Conservation (phyloP, 35 echinoderm and acorn worm genomes). For the Apostichopus japonicus region DNA sequence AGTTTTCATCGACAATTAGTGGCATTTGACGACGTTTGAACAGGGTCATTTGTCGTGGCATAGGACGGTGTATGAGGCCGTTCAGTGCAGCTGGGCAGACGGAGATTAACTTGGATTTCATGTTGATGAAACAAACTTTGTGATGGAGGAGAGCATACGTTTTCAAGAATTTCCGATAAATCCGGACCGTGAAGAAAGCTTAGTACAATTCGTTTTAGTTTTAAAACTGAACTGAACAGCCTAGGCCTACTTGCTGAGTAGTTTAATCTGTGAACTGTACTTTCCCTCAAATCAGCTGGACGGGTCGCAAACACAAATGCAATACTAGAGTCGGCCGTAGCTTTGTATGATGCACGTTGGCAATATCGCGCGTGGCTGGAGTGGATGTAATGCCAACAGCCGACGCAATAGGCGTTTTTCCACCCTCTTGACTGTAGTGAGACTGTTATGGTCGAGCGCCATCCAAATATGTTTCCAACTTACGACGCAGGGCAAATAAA, state of each 20-base stretch:
- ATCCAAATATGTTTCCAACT: not conserved
- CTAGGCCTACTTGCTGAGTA: not conserved
- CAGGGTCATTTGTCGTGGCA: conserved; percentile 46
- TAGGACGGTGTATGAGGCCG: conserved; percentile 36
- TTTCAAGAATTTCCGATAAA: too few species aligned
- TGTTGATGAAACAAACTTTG: not conserved
- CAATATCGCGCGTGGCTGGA: not conserved
- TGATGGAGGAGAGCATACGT: not conserved
- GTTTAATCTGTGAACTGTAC: not conserved
- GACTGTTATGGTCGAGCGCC: not conserved
- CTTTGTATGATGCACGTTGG: conserved; percentile 37
- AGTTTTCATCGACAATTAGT: conserved; percentile 38
- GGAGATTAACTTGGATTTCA: conserved; percentile 44
- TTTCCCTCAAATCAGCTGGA: not conserved
- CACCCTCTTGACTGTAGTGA: too few species aligned
- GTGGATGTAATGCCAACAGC: not conserved
- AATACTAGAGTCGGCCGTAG: not conserved
- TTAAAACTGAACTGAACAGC: not conserved
- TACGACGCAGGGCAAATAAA: too few species aligned
- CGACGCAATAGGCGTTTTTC: not conserved
- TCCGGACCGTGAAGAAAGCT: not conserved
- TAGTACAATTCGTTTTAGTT: not conserved
- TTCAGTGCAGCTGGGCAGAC: conserved; percentile 52
- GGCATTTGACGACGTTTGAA: conserved; percentile 54
- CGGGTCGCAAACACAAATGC: not conserved